A percentile compares a stretch with the other conserved stretches of the same genome.
Conservation (phyloP, 2,797 vertebrate species). For the Nasua narica region DNA sequence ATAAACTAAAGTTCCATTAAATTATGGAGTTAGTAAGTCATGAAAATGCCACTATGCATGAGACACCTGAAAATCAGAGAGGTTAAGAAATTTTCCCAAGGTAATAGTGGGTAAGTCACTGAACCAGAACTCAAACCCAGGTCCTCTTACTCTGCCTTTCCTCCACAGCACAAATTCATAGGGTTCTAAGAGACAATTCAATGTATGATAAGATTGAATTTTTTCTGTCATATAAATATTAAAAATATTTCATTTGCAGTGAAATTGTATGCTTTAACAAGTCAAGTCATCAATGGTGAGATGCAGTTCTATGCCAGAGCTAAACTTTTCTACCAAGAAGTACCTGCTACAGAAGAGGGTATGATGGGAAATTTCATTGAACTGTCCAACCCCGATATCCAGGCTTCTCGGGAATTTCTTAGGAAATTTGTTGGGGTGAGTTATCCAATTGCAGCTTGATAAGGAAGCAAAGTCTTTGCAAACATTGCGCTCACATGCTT, state of each 20-base stretch:
- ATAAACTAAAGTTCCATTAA: background rate
- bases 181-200: background rate
- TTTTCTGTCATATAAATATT: background rate
- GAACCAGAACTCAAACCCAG: background rate
- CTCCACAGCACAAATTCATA: background rate
- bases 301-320: slow-evolving; percentile 97
- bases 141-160: background rate
- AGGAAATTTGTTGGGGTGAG: slow-evolving; percentile 95
- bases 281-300: slow-evolving; percentile 94
- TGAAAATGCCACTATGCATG: slow-evolving; percentile 12
- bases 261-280: slow-evolving; percentile 95
- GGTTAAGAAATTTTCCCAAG: background rate
- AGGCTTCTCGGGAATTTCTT: slow-evolving; percentile 92
- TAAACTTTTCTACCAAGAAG: slow-evolving; percentile 93
- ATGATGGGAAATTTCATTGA: slow-evolving; percentile 98
- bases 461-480: slow-evolving; percentile 1
- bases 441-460: slow-evolving; percentile 49
- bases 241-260: slow-evolving; percentile 85
- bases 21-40: background rate
- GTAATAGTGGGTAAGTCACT: background rate
- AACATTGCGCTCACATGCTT: background rate
- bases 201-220: background rate
- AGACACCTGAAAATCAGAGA: background rate
- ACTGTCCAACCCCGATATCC: slow-evolving; percentile 90
- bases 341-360: slow-evolving; percentile 94